Percentiles rank a stretch among this genome's conserved stretches.
Evolutionary conservation across 2,888 invertebrate genomes (phyloP).

Genomic region (Spicauda simplicius): DNA sequence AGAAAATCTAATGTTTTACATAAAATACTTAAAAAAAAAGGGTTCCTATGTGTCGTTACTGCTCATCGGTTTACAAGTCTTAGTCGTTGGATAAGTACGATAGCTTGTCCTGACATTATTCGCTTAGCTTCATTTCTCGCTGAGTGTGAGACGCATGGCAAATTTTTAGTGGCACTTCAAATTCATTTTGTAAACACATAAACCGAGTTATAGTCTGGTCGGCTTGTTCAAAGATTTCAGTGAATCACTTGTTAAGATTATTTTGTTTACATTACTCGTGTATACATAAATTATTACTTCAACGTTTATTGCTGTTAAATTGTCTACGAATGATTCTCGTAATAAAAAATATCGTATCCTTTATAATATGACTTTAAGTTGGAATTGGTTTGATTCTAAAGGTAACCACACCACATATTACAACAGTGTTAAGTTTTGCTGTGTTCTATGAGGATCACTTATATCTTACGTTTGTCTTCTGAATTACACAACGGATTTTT

Average conservation of each 20-base stretch:
- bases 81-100: background rate
- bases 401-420: too few relatives aligned
- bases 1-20: background rate
- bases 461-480: too few relatives aligned
- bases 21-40: too few relatives aligned
- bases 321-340: background rate
- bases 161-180: constrained; percentile 61
- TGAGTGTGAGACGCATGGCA: constrained; percentile 39
- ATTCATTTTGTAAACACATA: constrained; percentile 70
- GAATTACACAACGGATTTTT: too few relatives aligned
- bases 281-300: background rate
- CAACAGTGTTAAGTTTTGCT: too few relatives aligned
- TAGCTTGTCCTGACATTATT: background rate
- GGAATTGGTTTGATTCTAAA: too few relatives aligned
- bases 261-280: constrained; percentile 35
- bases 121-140: constrained; percentile 9
- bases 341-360: too few relatives aligned
- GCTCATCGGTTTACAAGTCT: too few relatives aligned
- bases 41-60: too few relatives aligned
- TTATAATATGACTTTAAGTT: too few relatives aligned
- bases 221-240: constrained; percentile 37
- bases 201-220: constrained; percentile 43
- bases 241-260: constrained; percentile 37
- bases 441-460: too few relatives aligned
- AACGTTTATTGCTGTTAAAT: constrained; percentile 19